Evolutionary conservation across 2,113 vertebrate species (phyloP).

Genomic region (Esox niger): DNA sequence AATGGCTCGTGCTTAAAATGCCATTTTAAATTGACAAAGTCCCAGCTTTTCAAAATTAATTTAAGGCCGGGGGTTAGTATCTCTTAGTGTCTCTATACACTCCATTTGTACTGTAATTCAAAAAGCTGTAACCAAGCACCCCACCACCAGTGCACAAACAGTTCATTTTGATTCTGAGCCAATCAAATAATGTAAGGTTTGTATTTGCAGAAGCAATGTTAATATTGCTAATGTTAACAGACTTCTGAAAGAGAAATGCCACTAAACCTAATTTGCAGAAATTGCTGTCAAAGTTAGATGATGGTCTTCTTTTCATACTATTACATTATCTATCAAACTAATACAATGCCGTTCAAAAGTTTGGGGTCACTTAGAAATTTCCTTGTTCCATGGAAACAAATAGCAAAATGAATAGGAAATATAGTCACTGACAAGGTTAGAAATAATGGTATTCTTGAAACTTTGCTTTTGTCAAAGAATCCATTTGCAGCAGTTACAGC

Average conservation of each 20-base stretch:
- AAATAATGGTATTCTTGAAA: too few species aligned
- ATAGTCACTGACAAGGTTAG: too few species aligned
- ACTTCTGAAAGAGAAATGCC: background rate
- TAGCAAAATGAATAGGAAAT: too few species aligned
- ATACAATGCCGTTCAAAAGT: too few species aligned
- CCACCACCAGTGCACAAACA: background rate
- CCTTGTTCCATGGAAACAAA: too few species aligned
- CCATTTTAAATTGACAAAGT: slow-evolving; percentile 23
- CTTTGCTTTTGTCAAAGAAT: too few species aligned
- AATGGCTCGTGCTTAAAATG: too few species aligned
- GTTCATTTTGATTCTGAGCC: slow-evolving; percentile 10
- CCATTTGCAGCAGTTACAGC: too few species aligned
- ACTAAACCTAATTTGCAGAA: background rate
- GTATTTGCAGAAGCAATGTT: background rate
- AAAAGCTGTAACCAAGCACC: slow-evolving; percentile 10
- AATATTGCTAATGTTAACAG: background rate
- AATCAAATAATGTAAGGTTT: background rate
- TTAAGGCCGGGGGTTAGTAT: slow-evolving; percentile 17
- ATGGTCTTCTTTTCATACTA: background rate
- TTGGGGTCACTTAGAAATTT: too few species aligned
- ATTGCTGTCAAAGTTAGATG: background rate
- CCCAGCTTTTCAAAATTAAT: slow-evolving; percentile 24
- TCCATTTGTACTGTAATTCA: slow-evolving; percentile 34
- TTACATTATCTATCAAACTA: background rate
- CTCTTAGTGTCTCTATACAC: slow-evolving; percentile 14